phyloP scores from a whole-genome alignment of 1,140 invertebrate species.

The Trypoxylus dichotomus region DNA sequence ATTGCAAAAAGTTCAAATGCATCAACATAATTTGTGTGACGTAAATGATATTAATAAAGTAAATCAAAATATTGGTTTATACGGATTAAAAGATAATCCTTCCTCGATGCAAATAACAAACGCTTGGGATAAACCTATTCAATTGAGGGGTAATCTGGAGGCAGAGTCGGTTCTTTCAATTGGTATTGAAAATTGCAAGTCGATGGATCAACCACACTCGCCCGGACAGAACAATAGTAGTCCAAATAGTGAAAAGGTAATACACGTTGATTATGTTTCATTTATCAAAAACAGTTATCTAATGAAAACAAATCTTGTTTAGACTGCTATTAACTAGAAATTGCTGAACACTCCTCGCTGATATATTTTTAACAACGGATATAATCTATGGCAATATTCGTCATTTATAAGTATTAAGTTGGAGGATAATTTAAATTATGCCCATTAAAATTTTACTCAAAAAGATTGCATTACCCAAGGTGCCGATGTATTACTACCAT shows the following conservation, averaged over 20 bases:
- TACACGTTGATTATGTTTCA: no score
- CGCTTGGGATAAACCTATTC: conserved; percentile 85
- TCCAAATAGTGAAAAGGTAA: conserved; percentile 54
- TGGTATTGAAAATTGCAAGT: conserved; percentile 53
- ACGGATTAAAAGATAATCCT: conserved; percentile 54
- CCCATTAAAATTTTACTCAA: no score
- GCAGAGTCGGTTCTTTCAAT: conserved; percentile 49
- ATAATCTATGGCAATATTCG: no score
- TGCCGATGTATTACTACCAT: no score
- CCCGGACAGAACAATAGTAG: conserved; percentile 64
- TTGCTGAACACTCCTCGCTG: no score
- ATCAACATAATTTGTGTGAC: conserved; percentile 49
- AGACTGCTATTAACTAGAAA: no score
- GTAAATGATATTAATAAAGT: conserved; percentile 55
- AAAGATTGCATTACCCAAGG: no score
- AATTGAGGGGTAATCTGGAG: conserved; percentile 56
- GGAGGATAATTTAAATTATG: no score
- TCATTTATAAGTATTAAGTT: no score
- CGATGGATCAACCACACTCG: conserved; percentile 51
- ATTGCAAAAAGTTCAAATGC: conserved; percentile 53
- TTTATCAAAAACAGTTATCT: no score
- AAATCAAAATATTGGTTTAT: conserved; percentile 49
- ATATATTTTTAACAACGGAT: no score
- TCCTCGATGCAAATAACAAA: conserved; percentile 70
- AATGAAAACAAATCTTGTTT: no score